phyloP scores from a whole-genome alignment of 2,113 vertebrate genomes.

The Merops nubicus region DNA sequence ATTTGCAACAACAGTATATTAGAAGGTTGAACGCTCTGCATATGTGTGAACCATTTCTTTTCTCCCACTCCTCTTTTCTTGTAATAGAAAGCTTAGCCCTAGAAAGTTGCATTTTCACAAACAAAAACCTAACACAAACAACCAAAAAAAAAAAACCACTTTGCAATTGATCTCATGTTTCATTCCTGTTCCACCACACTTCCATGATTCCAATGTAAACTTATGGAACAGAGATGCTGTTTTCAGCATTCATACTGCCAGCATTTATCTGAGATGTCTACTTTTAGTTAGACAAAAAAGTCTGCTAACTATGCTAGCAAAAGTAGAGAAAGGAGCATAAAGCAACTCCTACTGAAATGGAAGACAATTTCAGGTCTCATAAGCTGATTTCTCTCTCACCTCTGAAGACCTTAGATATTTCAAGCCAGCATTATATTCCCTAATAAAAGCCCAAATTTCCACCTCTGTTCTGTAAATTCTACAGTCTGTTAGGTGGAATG shows the following conservation, averaged over 20 bases:
- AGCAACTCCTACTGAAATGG: background rate
- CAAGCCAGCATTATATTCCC: background rate
- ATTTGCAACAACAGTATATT: background rate
- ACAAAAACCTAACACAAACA: background rate
- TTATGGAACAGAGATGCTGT: background rate
- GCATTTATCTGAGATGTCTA: background rate
- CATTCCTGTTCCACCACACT: background rate
- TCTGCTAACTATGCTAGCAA: background rate
- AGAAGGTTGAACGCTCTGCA: background rate
- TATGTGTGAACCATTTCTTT: fast-evolving
- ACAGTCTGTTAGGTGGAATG: background rate
- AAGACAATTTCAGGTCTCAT: background rate
- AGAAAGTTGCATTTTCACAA: background rate
- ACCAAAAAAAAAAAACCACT: background rate
- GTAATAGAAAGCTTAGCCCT: background rate
- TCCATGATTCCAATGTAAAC: background rate
- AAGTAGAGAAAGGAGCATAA: background rate
- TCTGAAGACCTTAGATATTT: background rate
- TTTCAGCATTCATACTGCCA: background rate
- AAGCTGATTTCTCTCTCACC: background rate
- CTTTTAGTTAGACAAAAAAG: background rate
- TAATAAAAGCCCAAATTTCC: background rate
- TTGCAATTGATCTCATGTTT: background rate
- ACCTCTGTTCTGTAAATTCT: background rate
- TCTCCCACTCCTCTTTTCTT: background rate